phyloP scores from a whole-genome alignment of 1,140 invertebrate species.

The Pseudachorutes palmiensis region DNA sequence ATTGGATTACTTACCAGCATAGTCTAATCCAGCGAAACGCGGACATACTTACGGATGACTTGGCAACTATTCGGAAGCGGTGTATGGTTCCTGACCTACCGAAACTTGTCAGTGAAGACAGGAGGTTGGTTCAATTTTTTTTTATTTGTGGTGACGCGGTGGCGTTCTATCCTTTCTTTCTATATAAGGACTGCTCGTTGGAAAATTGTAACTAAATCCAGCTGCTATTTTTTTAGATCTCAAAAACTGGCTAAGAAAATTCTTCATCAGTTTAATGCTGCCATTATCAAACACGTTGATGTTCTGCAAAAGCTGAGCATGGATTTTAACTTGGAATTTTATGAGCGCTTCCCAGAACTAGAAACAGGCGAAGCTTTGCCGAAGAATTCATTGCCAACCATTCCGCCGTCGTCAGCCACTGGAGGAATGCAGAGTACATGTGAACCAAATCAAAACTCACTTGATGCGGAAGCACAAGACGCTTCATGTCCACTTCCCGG shows the following conservation, averaged over 20 bases:
- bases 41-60: not conserved
- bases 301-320: not conserved
- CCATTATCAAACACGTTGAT: not conserved
- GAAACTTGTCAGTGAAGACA: not conserved
- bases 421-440: not conserved
- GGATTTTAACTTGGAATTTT: not conserved
- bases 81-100: constrained; percentile 5
- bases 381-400: not conserved
- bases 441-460: no score
- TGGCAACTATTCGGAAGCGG: not conserved
- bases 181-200: not conserved
- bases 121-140: not conserved
- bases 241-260: not conserved
- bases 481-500: no score
- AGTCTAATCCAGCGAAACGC: not conserved
- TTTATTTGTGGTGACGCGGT: not conserved
- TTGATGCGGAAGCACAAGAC: no score
- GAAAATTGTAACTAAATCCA: not conserved
- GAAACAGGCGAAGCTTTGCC: not conserved
- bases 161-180: not conserved
- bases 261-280: not conserved
- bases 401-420: not conserved
- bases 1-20: not conserved
- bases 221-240: not conserved
- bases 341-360: not conserved